A percentile compares a stretch with the other conserved stretches of the same genome.
These are phyloP conservation scores for Heterodera schachtii DNA, from an alignment of 1,140 invertebrate species.

Conservation along the genomic window DNA sequence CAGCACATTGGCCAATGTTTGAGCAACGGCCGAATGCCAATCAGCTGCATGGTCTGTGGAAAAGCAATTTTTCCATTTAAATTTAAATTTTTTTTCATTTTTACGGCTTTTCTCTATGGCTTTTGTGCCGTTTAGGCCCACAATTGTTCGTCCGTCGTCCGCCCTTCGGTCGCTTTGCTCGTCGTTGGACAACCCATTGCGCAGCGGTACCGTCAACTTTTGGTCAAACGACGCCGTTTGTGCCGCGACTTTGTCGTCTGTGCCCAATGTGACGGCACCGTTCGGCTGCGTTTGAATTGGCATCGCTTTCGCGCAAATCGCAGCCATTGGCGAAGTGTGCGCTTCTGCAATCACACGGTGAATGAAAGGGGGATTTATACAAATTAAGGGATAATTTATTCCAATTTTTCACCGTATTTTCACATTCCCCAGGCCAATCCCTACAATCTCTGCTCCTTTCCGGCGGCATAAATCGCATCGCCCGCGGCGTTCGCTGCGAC, in stretches of 20 bases:
- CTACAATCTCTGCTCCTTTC: not conserved
- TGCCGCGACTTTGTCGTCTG: conserved; percentile 1
- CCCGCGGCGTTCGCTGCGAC: not conserved
- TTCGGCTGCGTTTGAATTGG: not conserved
- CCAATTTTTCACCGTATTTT: too few species aligned
- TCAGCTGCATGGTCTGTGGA: conserved; percentile 4
- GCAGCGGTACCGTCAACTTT: not conserved
- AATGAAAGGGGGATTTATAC: not conserved
- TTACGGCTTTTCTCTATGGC: too few species aligned
- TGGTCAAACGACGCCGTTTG: not conserved
- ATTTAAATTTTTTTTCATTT: not conserved
- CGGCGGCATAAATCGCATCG: not conserved
- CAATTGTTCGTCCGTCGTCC: conserved; percentile 1
- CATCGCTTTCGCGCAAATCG: too few species aligned
- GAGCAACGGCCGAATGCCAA: not conserved
- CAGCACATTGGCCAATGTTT: not conserved
- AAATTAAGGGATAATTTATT: too few species aligned
- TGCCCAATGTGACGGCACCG: not conserved
- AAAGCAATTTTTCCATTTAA: not conserved
- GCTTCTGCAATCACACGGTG: not conserved
- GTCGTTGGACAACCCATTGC: not conserved
- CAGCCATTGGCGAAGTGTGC: not conserved
- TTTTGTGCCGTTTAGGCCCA: not conserved
- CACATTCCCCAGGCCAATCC: not conserved
- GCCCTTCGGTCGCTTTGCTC: conserved; percentile 2